Base-by-base conservation (phyloP, 2,113 vertebrate genomes). In the Alethe diademata region DNA sequence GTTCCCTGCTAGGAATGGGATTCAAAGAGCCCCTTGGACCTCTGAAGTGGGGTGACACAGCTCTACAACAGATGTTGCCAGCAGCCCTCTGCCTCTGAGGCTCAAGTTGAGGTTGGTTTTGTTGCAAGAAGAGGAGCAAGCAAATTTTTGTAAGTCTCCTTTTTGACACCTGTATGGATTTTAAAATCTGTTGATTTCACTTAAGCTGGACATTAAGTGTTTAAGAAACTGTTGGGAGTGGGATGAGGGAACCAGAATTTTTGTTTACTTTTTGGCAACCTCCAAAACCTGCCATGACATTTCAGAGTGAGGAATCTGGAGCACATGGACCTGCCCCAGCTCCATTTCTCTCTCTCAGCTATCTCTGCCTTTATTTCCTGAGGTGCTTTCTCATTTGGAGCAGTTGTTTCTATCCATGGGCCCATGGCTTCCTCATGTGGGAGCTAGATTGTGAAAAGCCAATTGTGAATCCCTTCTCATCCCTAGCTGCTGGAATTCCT, bases 141-240 rank as follows among this genome's bases (percentile, higher is more conserved):
- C 18, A 56, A 9, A 48, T 66, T 93, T 78, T 66, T 90, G 36
- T 88, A 80, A 42, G 53, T 86, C 60, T 88, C 64, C 42, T 71
- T 93, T 92, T 66, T 61, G 72, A 69, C 74, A 56, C 33, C 70
- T 73, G 40, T 70, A 74, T 62, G 84, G 62, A 70, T 83, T 91
- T 95, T 26, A 60, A 70, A 70, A 79, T 42, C 64, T 95, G 64
- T 92, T 82, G 42, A 69, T 91, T 94, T 95, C 95, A 97, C 94
- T 97, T 97, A 96, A 97, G 96, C 96, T 96, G 96, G 95, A 96
- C 35, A 95, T 97, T 91, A 96, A 92, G 95, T 95, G 95, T 95
- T 91, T 35, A 83, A 86, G 65, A 79, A 97, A 86, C 69, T 90
- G 24, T 48, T 87, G 65, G 73, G 57, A 50, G 38, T 28, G 66